Conservation (phyloP, 2,113 vertebrate species). For the Elgaria multicarinata region DNA sequence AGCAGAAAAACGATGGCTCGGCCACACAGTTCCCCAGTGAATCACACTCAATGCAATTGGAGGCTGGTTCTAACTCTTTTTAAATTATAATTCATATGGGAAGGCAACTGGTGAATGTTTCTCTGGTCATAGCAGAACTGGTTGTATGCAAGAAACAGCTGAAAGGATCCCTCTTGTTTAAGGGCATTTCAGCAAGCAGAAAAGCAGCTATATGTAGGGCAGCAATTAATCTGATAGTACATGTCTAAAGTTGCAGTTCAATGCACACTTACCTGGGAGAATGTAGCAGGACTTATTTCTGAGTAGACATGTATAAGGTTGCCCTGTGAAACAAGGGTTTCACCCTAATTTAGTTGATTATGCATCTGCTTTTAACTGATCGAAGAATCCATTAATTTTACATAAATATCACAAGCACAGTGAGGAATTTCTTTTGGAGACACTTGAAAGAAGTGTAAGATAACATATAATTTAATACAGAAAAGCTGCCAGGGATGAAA, state of each 20-base stretch:
- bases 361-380: background rate
- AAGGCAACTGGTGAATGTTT: background rate
- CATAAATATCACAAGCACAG: background rate
- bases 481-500: background rate
- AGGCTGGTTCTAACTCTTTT: constrained; percentile 7
- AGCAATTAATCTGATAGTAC: background rate
- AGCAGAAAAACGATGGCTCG: background rate
- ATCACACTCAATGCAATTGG: background rate
- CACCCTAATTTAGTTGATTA: background rate
- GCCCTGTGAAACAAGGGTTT: background rate
- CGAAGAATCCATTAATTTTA: background rate
- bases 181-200: constrained; percentile 7
- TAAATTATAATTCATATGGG: background rate
- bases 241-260: constrained; percentile 5
- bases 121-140: background rate
- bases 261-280: background rate
- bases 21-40: background rate
- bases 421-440: background rate
- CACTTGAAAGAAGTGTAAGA: background rate
- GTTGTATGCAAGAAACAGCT: background rate
- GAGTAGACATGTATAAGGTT: too few species aligned
- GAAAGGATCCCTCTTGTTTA: background rate
- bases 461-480: background rate
- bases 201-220: background rate
- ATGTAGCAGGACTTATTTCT: too few species aligned